Base-by-base conservation (phyloP, 2,888 invertebrate species). In the Synergus gifuensis region DNA sequence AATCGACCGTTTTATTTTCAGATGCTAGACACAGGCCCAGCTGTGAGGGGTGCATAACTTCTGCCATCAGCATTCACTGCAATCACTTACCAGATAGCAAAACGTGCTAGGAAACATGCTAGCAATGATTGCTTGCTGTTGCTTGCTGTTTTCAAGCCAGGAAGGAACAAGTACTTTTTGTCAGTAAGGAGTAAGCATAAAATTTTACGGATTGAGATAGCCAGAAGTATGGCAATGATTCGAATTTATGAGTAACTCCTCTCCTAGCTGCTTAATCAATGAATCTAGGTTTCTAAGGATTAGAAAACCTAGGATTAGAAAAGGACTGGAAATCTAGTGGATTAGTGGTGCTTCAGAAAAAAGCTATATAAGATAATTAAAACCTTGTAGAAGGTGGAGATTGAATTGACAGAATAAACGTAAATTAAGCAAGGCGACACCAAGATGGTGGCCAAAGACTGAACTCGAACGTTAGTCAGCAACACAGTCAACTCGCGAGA, bases 401-500 rank as follows among this genome's bases (percentile, higher is more conserved):
- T 28, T n/a, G 11, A 14, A 16, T 42, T 3, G 42, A n/a, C 18
- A 60, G 60, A 60, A 60, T 22, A 60, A 60, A 60, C 60, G 22
- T 60, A 69, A 69, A 69, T 69, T 49, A 69, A 69, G 28, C 36
- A 22, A 54, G 28, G 46, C 49, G 69, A 28, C 69, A 69, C 69
- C 28, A n/a, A 49, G 36, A 69, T 69, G 22, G 46, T 22, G 49
- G 16, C 49, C 49, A 28, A 69, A 69, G 69, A 69, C 69, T 69
- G 44, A 44, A 22, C 49, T 69, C 28, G 28, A 60, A 22, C 60
- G 60, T 12, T 60, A 60, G n/a, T 18, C 2, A 36, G 69, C 49
- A 36, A 28, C 28, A 73, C 49, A 73, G 69, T 73, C 49, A 73
- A 73, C 69, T 73, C 46, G 54, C n/a, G 69, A 73, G 69, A 73